Base-by-base conservation (phyloP, 2,888 invertebrate species). In the Caenorhabditis sp. region DNA sequence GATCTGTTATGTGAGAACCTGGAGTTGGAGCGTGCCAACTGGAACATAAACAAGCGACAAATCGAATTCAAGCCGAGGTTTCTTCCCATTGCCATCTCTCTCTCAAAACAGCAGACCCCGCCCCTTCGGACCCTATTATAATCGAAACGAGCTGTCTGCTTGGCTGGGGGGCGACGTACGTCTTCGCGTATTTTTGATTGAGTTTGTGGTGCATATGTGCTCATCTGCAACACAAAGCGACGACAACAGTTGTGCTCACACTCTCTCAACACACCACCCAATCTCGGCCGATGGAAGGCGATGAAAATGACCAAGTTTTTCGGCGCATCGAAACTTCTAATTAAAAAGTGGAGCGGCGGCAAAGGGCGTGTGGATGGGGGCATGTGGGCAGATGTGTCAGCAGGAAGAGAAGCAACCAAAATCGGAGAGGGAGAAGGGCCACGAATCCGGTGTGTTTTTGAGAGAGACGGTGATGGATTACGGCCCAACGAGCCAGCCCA, bases 191-290 rank as follows among this genome's bases (percentile, higher is more conserved):
- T 67, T 76, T 76, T 76, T 76, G 76, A 76, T 76, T 76, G 76
- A 76, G 76, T 76, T 76, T 60, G 74, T 74, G 74, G 74, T 67
- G 53, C 76, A 76, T 68, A 76, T 68, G 67, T 76, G 76, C 76
- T 76, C 76, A 76, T 76, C 76, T 76, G 76, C 65, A 65, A 61
- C 67, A 61, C 60, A 72, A 61, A 58, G 53, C 44, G 26, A 55
- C 50, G 60, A 55, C 58, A 60, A 60, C 76, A 76, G 76, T 76
- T 76, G 76, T 47, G 47, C 47, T 18, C 47, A 50, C 65, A 40
- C 55, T 35, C 60, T 60, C 24, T 11, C 18, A 15, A 0, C 22
- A 69, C 51, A 58, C 61, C 60, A 53, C 67, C 64, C 61, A 72
- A 64, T 64, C 72, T 71, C n/a, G 64, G 11, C 47, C 53, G 35